Percentiles rank a stretch among this genome's conserved stretches.
Conservation (phyloP, 2,113 vertebrate genomes). For the Spheniscus mendiculus region DNA sequence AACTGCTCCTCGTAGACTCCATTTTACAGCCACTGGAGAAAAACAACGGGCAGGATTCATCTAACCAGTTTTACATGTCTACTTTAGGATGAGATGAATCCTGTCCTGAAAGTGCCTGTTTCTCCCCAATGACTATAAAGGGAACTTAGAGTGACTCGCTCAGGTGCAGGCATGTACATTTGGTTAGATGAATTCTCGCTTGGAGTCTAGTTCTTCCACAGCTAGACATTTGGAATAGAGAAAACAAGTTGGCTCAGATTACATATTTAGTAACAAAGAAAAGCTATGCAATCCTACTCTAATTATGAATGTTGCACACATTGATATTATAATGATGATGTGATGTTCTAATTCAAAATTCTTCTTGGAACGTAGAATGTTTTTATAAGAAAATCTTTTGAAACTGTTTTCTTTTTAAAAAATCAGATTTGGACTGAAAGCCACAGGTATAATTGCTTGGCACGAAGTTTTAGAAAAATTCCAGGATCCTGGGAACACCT, state of each 20-base stretch:
- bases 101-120: neutral
- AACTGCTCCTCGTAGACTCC: constrained; percentile 22
- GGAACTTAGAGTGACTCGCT: neutral
- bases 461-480: constrained; percentile 68
- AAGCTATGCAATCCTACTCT: neutral
- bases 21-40: constrained; percentile 5
- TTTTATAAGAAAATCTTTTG: neutral
- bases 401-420: neutral
- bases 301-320: neutral
- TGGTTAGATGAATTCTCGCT: neutral
- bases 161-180: constrained; percentile 16
- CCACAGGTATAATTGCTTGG: constrained; percentile 60
- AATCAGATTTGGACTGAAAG: constrained; percentile 60
- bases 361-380: neutral
- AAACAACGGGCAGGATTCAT: neutral
- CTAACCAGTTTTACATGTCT: neutral
- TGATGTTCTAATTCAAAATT: neutral
- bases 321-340: neutral
- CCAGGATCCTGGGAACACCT: neutral
- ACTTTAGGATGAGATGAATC: constrained; percentile 23
- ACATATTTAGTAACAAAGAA: neutral
- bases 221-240: neutral
- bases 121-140: neutral
- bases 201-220: neutral
- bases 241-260: neutral